Evolutionary conservation across 2,888 invertebrate species (phyloP).

Genomic region (Galeopsomyia nigrocyanea): DNA sequence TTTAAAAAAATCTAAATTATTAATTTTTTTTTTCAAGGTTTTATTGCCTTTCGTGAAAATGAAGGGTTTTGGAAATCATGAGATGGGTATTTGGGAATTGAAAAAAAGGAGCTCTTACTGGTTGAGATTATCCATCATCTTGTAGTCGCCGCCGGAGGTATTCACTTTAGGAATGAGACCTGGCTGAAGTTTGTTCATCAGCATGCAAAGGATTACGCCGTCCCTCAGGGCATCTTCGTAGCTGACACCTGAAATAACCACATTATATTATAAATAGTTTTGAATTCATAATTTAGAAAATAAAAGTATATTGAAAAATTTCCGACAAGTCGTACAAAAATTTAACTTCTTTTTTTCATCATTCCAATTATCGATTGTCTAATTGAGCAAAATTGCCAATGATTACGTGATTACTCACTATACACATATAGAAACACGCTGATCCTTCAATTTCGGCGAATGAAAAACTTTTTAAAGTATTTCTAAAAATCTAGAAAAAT

Average conservation of each 20-base stretch:
- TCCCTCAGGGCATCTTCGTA: slow-evolving; percentile 87
- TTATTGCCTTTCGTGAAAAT: not conserved
- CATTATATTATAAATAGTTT: not conserved
- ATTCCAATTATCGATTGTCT: no score
- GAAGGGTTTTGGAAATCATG: not conserved
- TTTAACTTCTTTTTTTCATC: not conserved
- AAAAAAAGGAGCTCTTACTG: slow-evolving; percentile 75
- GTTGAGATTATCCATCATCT: slow-evolving; percentile 96
- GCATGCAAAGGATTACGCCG: slow-evolving; percentile 87
- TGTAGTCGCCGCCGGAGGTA: slow-evolving; percentile 89
- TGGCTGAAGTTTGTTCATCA: slow-evolving; percentile 91
- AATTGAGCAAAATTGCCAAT: no score
- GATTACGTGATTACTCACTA: no score
- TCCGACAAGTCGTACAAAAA: not conserved
- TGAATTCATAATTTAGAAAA: not conserved
- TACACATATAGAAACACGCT: no score
- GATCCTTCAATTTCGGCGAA: no score
- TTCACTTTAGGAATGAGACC: slow-evolving; percentile 89
- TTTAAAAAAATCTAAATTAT: no score
- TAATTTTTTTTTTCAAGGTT: not conserved
- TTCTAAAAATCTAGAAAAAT: no score
- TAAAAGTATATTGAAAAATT: not conserved
- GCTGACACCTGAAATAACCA: slow-evolving; percentile 68
- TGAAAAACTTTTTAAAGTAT: no score
- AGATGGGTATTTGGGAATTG: not conserved